Evolutionary conservation across 2,888 invertebrate genomes (phyloP).

Genomic region (Nomada lathburiana): DNA sequence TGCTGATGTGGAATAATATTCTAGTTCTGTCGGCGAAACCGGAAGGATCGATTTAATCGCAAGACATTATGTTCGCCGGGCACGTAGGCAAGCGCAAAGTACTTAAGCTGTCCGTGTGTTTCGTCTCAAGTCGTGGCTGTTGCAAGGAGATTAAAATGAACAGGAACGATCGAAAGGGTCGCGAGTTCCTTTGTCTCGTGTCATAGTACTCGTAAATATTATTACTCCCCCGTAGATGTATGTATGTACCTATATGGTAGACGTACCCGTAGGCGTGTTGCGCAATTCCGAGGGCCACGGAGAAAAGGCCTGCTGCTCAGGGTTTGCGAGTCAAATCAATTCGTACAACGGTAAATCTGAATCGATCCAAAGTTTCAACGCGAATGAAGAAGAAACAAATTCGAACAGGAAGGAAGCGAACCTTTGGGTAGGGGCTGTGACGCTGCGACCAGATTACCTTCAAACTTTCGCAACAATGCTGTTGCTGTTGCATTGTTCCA

Average conservation of each 20-base stretch:
- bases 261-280: constrained; percentile 23
- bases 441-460: no score
- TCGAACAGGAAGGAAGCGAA: background rate
- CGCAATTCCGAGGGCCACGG: no score
- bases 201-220: constrained; percentile 17
- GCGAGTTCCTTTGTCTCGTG: constrained; percentile 14
- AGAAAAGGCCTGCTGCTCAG: background rate
- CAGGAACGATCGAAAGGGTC: constrained; percentile 12
- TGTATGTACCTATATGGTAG: background rate
- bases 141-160: constrained; percentile 25
- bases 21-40: no score
- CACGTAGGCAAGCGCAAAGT: constrained; percentile 30
- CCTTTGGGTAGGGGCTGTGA: no score
- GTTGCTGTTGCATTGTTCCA: no score
- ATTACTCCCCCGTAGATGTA: background rate
- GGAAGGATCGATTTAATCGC: no score
- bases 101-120: constrained; percentile 35
- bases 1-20: background rate
- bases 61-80: constrained; percentile 33
- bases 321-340: constrained; percentile 39
- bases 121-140: constrained; percentile 40
- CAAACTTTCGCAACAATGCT: no score
- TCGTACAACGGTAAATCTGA: background rate
- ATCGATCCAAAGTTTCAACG: background rate
- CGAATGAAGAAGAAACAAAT: background rate